Evolutionary conservation across 2,113 vertebrate genomes (phyloP), one percentile per base, ranked within the genome.

Genomic region (Cololabis saira): DNA sequence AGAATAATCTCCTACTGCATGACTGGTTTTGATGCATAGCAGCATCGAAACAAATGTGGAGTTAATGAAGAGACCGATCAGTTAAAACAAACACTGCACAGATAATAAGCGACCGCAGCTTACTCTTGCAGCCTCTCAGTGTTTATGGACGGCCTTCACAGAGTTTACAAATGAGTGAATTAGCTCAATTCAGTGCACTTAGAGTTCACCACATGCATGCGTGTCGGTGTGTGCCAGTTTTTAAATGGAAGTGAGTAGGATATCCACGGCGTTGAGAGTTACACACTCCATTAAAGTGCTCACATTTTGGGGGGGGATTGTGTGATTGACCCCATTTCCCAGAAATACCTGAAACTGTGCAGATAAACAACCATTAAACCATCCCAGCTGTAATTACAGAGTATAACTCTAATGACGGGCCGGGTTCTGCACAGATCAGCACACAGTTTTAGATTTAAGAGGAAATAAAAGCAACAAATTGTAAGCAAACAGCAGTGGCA

Each of bases 381-480:
- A 79, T 86, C 78, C 78, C 72, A 80, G 89, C 78, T 87, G 90
- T 92, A 93, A 94, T 94, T 94, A 93, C 88, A 71, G 68, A 61
- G 45, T 8, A 37, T n/a, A 13, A 48, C 61, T 71, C 41, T 18
- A 72, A 87, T 88, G 89, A 87, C 87, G 82, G 84, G 87, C 78
- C 67, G 67, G 76, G 78, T 81, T 79, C 65, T 72, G n/a, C 52
- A 14, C 4, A 14, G 61, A 61, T 54, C 56, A 19, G 64, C 57
- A 11, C 12, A 44, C 55, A 66, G 22, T 63, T 69, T 59, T 24
- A 18, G 41, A 57, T 18, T 59, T 14, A n/a, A 49, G 8, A 42
- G 51, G 19, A 33, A 13, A 27, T 27, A 12, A 27, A 45, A 63
- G 42, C 6, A 47, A 60, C 24, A 11, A 21, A 45, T 15, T 41